Base-by-base conservation (phyloP, 2,797 vertebrate species). In the Anguilla pacifica region DNA sequence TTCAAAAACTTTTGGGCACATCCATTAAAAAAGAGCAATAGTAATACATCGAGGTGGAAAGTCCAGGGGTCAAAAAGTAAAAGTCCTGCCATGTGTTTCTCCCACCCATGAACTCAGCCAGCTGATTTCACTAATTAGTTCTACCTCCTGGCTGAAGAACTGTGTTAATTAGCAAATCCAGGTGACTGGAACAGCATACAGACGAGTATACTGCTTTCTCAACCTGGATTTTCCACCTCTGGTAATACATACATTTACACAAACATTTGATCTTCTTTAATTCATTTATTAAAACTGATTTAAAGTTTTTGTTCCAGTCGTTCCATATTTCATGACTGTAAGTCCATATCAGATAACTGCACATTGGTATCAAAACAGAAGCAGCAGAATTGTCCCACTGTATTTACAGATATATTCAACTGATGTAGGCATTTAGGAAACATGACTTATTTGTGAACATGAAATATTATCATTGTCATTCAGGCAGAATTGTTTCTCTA, bases 1-100 rank as follows among this genome's bases (percentile, higher is more conserved):
- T 7, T 17, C 15, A 2, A 13, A 13, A 39, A 39, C 28, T 13
- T 74, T 31, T 74, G 28, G 0, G 85, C 87, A 90, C 90, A 91
- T 89, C 85, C 84, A 89, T 53, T 87, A 85, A 91, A 88, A 87
- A 88, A 84, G 81, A 86, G 89, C 90, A 89, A 83, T n/a, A 3
- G 61, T n/a, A 25, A 22, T n/a, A 67, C 6, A 67, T 25, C 59
- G 11, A 17, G 11, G 59, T 61, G 59, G 17, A 61, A 61, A 61
- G 22, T 61, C 22, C 59, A 19, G 59, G 59, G 59, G 59, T 61
- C 59, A 61, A 15, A 25, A 61, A 7, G 51, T 7, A 53, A 53
- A 53, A 53, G 51, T 53, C 6, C 51, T 53, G 51, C 51, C 51
- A 11, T 53, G 51, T 53, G 51, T 53, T 53, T 53, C 51, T 11